phyloP scores from a whole-genome alignment of 2,113 vertebrate species.

The Balaenoptera acutorostrata region DNA sequence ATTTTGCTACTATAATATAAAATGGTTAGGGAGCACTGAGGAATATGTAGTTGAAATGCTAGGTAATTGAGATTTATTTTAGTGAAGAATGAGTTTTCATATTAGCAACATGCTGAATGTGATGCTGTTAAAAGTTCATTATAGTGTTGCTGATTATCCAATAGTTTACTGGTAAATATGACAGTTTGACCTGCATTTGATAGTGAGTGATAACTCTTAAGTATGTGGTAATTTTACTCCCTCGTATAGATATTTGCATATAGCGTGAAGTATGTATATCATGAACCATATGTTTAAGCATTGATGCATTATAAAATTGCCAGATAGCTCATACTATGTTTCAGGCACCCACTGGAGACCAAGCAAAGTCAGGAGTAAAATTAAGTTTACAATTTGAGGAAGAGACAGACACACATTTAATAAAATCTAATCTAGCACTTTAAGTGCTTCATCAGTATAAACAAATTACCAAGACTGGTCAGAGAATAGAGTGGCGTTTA shows the following conservation, averaged over 20 bases:
- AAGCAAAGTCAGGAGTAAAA: not conserved
- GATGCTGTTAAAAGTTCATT: not conserved
- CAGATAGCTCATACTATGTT: not conserved
- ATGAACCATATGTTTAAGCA: not conserved
- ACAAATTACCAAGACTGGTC: not conserved
- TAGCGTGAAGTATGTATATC: not conserved
- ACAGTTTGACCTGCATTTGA: conserved; percentile 30
- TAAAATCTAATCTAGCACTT: not conserved
- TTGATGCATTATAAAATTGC: not conserved
- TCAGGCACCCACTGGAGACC: not conserved
- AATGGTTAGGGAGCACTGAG: not conserved
- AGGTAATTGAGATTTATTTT: conserved; percentile 14
- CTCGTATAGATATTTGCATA: not conserved
- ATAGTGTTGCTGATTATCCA: not conserved
- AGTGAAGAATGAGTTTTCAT: not conserved
- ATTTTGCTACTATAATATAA: not conserved
- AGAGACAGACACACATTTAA: not conserved
- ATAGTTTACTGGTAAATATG: conserved; percentile 21
- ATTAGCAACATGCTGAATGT: not conserved
- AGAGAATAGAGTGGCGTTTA: not conserved
- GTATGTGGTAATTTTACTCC: not conserved
- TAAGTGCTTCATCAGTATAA: not conserved
- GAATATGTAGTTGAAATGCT: not conserved
- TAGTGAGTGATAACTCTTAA: conserved; percentile 15
- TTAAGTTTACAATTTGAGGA: not conserved